Percentiles rank a stretch among this genome's conserved stretches.
These are phyloP conservation scores for Muraenolepis orangiensis DNA, from an alignment of 2,797 vertebrate genomes.

Conservation along the genomic window DNA sequence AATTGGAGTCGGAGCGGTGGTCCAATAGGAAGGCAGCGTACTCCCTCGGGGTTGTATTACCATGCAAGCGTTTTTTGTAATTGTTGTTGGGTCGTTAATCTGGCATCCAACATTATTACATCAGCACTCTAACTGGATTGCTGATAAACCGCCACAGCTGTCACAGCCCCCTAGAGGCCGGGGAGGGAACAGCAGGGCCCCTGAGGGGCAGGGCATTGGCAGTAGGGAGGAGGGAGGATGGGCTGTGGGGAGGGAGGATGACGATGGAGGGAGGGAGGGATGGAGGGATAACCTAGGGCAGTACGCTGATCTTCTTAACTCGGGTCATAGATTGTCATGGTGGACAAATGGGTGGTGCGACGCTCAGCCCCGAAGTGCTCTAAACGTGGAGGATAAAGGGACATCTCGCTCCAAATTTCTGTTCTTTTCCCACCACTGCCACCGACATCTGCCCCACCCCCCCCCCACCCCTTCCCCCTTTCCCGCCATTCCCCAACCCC, in stretches of 20 bases:
- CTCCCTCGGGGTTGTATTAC: neutral
- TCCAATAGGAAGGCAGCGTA: neutral
- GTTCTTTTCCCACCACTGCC: neutral
- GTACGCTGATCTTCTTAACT: conserved; percentile 60
- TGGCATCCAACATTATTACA: conserved; percentile 60
- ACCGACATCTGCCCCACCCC: neutral
- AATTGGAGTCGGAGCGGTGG: neutral
- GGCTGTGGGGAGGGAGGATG: neutral
- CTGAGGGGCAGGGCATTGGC: conserved; percentile 54
- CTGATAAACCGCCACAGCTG: conserved; percentile 58
- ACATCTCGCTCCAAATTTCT: conserved; percentile 26
- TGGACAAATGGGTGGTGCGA: conserved; percentile 41
- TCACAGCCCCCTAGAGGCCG: conserved; percentile 52
- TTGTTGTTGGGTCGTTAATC: conserved; percentile 51
- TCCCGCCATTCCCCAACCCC: neutral
- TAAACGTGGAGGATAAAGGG: conserved; percentile 26
- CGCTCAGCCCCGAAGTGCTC: conserved; percentile 41
- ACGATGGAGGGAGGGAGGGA: conserved; percentile 32
- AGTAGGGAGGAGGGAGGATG: conserved; percentile 41
- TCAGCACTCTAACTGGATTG: conserved; percentile 67
- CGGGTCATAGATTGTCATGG: conserved; percentile 35
- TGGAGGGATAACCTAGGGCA: conserved; percentile 54
- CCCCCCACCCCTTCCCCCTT: neutral
- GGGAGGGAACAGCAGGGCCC: conserved; percentile 29
- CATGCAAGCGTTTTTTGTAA: neutral